phyloP scores from a whole-genome alignment of 2,888 invertebrate genomes.

The Syrphus vitripennis region DNA sequence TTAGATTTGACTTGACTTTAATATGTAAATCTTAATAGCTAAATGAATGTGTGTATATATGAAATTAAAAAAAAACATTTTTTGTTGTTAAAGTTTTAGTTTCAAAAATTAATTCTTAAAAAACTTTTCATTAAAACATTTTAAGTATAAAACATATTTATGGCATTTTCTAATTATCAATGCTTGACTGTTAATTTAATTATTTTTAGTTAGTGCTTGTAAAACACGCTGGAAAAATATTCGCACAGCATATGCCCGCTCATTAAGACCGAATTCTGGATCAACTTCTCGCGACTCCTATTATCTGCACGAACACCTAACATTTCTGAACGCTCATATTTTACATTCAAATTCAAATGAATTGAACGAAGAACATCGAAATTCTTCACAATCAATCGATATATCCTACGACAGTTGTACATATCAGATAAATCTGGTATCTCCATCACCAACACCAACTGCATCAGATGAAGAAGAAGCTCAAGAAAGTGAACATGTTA shows the following conservation, averaged over 20 bases:
- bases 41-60: too few species aligned
- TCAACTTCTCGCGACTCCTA: conserved; percentile 75
- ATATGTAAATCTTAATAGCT: too few species aligned
- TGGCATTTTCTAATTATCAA: too few species aligned
- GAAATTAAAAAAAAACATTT: too few species aligned
- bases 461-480: neutral
- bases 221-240: conserved; percentile 80
- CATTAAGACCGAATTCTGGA: conserved; percentile 75
- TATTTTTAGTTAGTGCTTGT: conserved; percentile 75
- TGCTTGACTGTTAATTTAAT: neutral
- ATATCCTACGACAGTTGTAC: conserved; percentile 26
- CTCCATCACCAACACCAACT: neutral
- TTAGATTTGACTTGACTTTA: too few species aligned
- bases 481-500: neutral
- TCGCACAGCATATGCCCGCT: conserved; percentile 78
- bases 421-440: conserved; percentile 30
- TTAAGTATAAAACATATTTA: too few species aligned
- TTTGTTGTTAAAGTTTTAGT: too few species aligned
- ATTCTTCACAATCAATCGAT: conserved; percentile 9
- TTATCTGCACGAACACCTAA: conserved; percentile 73
- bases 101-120: too few species aligned
- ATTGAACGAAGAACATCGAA: conserved; percentile 18
- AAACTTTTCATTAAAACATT: too few species aligned
- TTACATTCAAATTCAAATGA: too few species aligned
- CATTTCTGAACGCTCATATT: too few species aligned